Percentiles rank a stretch among this genome's conserved stretches.
These are phyloP conservation scores for Eupithecia abbreviata DNA, from an alignment of 2,888 invertebrate species.

Conservation along the genomic window DNA sequence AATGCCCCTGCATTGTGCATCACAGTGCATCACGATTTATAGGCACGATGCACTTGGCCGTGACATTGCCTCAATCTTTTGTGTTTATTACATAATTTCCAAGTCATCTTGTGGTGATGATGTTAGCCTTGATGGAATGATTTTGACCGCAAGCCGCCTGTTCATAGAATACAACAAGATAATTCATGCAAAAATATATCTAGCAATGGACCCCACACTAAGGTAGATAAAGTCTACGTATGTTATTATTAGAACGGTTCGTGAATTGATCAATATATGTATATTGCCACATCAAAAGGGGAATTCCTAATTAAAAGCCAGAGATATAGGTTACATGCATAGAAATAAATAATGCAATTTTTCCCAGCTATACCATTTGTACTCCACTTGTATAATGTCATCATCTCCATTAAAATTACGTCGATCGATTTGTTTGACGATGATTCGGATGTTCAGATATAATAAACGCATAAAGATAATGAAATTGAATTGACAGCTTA, in stretches of 20 bases:
- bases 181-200: not conserved
- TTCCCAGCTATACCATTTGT: not conserved
- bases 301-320: not conserved
- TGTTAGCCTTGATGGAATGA: constrained; percentile 35
- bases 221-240: not conserved
- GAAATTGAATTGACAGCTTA: constrained; percentile 7
- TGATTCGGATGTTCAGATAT: not conserved
- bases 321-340: not conserved
- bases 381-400: not conserved
- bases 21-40: constrained; percentile 73
- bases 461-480: not conserved
- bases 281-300: not conserved
- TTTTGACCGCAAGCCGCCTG: constrained; percentile 27
- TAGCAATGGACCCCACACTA: not conserved
- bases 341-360: not conserved
- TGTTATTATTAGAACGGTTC: not conserved
- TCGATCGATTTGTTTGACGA: constrained; percentile 1
- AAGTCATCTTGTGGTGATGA: constrained; percentile 35
- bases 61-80: constrained; percentile 75
- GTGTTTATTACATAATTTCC: constrained; percentile 49
- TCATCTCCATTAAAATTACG: not conserved
- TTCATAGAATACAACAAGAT: not conserved
- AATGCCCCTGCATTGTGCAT: constrained; percentile 70
- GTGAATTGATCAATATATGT: not conserved
- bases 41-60: constrained; percentile 70